Evolutionary conservation across 2,113 vertebrate genomes (phyloP).

Genomic region (Poecile atricapillus): DNA sequence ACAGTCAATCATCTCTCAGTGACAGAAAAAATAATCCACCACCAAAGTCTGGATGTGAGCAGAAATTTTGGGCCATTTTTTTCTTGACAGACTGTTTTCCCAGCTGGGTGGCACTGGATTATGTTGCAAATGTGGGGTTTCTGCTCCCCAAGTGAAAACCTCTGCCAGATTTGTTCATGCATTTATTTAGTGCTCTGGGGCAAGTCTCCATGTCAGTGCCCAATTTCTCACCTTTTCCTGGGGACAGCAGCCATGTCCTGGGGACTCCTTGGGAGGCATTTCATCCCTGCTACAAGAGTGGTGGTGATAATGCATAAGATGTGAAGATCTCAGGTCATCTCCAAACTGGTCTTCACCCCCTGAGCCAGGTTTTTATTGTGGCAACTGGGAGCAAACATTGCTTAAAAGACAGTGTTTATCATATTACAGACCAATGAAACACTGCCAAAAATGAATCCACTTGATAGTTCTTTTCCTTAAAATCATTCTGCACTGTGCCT

Average conservation of each 20-base stretch:
- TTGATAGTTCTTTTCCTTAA: neutral
- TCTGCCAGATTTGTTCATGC: neutral
- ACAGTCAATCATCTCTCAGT: neutral
- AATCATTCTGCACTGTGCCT: neutral
- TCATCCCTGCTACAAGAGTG: neutral
- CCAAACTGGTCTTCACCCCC: neutral
- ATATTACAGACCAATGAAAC: neutral
- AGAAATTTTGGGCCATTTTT: neutral
- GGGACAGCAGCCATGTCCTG: neutral
- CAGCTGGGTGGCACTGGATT: neutral
- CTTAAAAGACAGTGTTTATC: neutral
- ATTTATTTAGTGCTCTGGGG: neutral
- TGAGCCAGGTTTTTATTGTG: neutral
- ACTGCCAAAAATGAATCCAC: neutral
- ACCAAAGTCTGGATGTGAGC: neutral
- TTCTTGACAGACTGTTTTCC: neutral
- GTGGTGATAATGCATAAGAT: neutral
- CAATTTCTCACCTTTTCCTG: neutral
- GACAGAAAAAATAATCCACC: neutral
- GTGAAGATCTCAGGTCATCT: neutral
- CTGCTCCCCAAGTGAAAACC: neutral
- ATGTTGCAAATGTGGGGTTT: neutral
- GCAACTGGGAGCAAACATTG: neutral
- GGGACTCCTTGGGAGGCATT: neutral
- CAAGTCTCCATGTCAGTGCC: neutral